Percentiles rank a stretch among this genome's conserved stretches.
These are phyloP conservation scores for Hemibagrus guttatus DNA, from an alignment of 2,797 vertebrate species.

Conservation along the genomic window DNA sequence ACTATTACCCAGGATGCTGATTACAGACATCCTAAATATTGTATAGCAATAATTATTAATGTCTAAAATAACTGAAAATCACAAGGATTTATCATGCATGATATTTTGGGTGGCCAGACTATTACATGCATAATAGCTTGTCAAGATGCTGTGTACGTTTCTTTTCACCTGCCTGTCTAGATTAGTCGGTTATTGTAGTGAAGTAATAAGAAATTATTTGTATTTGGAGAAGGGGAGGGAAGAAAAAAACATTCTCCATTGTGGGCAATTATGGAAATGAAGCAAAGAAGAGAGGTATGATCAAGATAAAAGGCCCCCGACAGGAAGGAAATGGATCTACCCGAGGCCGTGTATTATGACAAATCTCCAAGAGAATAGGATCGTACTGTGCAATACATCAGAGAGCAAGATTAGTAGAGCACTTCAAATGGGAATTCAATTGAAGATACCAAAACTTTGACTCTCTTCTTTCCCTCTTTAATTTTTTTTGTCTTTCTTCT, in stretches of 20 bases:
- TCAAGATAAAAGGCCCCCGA: conserved; percentile 62
- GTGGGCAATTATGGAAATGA: conserved; percentile 68
- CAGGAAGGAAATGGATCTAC: conserved; percentile 67
- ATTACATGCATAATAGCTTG: neutral
- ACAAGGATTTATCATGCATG: neutral
- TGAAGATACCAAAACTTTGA: conserved; percentile 58
- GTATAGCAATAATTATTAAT: neutral
- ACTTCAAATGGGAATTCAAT: conserved; percentile 66
- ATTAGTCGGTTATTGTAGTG: conserved; percentile 29
- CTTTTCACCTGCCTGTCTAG: conserved; percentile 17
- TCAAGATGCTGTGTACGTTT: conserved; percentile 14
- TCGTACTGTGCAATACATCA: conserved; percentile 72
- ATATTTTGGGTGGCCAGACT: neutral
- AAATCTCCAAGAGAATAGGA: conserved; percentile 76
- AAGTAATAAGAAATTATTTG: conserved; percentile 51
- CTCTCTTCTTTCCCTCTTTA: conserved; percentile 23
- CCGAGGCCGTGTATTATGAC: conserved; percentile 74
- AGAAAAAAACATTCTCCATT: conserved; percentile 36
- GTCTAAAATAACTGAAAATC: neutral
- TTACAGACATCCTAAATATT: neutral
- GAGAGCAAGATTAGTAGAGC: conserved; percentile 65
- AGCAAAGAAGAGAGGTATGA: conserved; percentile 69
- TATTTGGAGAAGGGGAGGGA: conserved; percentile 4
- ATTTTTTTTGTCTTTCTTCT: conserved; percentile 30
- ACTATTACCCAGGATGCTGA: neutral